A percentile compares a stretch with the other conserved stretches of the same genome.
Evolutionary conservation across 2,113 vertebrate genomes (phyloP).

Genomic region (Muntiacus muntjak): DNA sequence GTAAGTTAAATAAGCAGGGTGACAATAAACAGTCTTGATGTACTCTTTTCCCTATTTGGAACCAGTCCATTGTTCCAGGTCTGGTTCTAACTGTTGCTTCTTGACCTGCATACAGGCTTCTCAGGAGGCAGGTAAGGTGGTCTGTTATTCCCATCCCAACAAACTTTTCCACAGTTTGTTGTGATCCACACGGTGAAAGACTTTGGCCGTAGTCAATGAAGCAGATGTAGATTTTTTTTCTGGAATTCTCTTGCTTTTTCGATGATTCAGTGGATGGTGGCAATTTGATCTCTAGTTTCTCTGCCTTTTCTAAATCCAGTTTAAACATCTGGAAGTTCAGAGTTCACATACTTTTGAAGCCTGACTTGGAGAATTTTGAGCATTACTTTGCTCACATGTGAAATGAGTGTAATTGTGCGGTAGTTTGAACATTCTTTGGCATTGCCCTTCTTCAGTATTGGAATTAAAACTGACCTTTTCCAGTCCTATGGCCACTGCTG

Average conservation of each 20-base stretch:
- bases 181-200: background rate
- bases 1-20: background rate
- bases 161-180: background rate
- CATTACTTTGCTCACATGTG: background rate
- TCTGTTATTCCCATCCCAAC: background rate
- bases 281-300: background rate
- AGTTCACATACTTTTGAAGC: background rate
- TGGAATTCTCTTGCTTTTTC: background rate
- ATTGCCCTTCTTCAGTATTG: background rate
- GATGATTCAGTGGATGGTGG: rapidly evolving
- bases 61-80: background rate
- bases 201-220: background rate
- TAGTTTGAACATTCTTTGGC: background rate
- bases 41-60: background rate
- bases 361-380: background rate
- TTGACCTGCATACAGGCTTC: background rate
- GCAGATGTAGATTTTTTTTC: background rate
- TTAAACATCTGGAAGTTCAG: background rate
- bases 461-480: background rate
- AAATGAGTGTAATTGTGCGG: background rate
- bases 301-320: background rate
- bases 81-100: background rate
- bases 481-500: background rate
- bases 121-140: background rate
- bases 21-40: background rate